Conservation (phyloP, 1,140 invertebrate species). For the Brevipalpus yothersi region DNA sequence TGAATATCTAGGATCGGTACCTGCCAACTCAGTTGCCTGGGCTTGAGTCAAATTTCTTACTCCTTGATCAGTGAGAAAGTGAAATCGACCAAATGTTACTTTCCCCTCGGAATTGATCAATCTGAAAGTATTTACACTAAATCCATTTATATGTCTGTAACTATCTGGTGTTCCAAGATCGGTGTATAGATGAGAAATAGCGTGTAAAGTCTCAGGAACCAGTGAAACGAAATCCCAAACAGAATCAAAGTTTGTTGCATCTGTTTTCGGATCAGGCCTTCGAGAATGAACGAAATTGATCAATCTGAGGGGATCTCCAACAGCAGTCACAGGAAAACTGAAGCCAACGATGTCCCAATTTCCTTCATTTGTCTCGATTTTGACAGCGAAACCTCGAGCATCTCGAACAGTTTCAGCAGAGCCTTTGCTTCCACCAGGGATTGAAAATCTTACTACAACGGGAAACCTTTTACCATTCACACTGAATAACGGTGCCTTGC, state of each 20-base stretch:
- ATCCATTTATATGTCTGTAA: slow-evolving; percentile 82
- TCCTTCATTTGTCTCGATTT: slow-evolving; percentile 88
- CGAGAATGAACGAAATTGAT: slow-evolving; percentile 76
- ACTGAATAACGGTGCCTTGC: slow-evolving; percentile 56
- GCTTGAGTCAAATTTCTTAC: slow-evolving; percentile 56
- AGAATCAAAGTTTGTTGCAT: slow-evolving; percentile 73
- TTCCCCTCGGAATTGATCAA: slow-evolving; percentile 54
- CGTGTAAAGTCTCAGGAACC: slow-evolving; percentile 64
- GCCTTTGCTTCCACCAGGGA: slow-evolving; percentile 64
- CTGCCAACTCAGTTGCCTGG: slow-evolving; percentile 41
- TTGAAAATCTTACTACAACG: slow-evolving; percentile 53
- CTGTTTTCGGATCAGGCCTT: slow-evolving; percentile 81
- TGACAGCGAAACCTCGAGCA: slow-evolving; percentile 76
- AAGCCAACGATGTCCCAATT: slow-evolving; percentile 90
- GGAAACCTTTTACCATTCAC: slow-evolving; percentile 57
- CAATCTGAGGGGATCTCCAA: slow-evolving; percentile 73
- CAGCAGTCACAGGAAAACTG: slow-evolving; percentile 89
- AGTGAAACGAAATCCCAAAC: slow-evolving; percentile 86
- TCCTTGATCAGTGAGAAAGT: slow-evolving; percentile 50
- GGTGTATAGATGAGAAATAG: slow-evolving; percentile 58
- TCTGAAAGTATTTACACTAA: slow-evolving; percentile 85
- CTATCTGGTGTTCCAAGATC: slow-evolving; percentile 83
- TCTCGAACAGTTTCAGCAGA: slow-evolving; percentile 70
- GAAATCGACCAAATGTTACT: slow-evolving; percentile 69
- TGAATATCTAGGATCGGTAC: slow-evolving; percentile 62